A percentile compares a stretch with the other conserved stretches of the same genome.
Conservation (phyloP, 2,797 vertebrate genomes). For the Chiroxiphia lanceolata region DNA sequence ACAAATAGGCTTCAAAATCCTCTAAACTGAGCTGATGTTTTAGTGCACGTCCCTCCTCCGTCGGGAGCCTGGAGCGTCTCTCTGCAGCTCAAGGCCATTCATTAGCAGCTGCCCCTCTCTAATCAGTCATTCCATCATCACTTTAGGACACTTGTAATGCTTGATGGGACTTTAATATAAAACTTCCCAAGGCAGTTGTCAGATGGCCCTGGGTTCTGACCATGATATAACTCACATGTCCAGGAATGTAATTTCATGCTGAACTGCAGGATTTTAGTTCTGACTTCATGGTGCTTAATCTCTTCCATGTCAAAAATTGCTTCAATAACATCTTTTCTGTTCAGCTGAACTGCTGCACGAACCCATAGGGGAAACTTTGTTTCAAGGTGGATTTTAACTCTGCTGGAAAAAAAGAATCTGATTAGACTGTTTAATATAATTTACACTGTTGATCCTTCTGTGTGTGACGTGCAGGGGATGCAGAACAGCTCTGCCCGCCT, state of each 20-base stretch:
- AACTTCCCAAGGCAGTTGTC: constrained; percentile 51
- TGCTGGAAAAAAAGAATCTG: background rate
- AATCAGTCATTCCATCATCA: constrained; percentile 38
- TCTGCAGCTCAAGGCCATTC: background rate
- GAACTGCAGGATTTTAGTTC: background rate
- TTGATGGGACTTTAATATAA: background rate
- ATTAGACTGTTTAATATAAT: background rate
- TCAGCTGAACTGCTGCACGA: background rate
- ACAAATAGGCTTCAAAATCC: background rate
- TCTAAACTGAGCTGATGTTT: background rate
- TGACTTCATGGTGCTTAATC: background rate
- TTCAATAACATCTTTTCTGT: background rate
- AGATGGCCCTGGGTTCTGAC: background rate
- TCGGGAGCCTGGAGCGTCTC: background rate
- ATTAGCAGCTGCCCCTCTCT: constrained; percentile 12
- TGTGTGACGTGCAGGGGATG: background rate
- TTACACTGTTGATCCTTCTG: background rate
- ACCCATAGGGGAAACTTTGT: background rate
- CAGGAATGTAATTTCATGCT: constrained; percentile 26
- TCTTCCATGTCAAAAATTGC: constrained; percentile 1
- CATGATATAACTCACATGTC: background rate
- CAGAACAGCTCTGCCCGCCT: background rate
- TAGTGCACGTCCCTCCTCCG: rapidly evolving
- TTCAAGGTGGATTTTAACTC: constrained; percentile 5
- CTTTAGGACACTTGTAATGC: background rate